Conservation (phyloP, 1,140 invertebrate species). For the Heliconius himera region DNA sequence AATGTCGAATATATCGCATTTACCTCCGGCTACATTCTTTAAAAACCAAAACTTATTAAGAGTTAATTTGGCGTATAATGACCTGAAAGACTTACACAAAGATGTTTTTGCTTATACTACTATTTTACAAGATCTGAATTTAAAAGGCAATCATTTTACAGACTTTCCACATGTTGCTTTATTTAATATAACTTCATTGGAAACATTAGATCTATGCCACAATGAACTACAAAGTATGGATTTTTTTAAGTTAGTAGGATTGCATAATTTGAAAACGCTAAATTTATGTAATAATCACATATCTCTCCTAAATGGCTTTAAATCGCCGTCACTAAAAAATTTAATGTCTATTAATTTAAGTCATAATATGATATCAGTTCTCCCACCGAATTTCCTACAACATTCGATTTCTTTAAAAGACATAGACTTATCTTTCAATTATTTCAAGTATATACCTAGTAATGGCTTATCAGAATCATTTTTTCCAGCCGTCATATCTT, state of each 20-base stretch:
- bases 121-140: slow-evolving; percentile 88
- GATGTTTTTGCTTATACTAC: slow-evolving; percentile 86
- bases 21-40: slow-evolving; percentile 87
- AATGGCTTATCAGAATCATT: slow-evolving; percentile 89
- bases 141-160: slow-evolving; percentile 87
- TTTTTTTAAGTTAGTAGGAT: slow-evolving; percentile 87
- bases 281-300: slow-evolving; percentile 90
- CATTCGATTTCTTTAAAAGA: slow-evolving; percentile 86
- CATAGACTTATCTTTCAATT: slow-evolving; percentile 91
- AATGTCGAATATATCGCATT: slow-evolving; percentile 84
- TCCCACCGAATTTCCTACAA: slow-evolving; percentile 91
- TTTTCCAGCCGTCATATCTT: slow-evolving; percentile 86
- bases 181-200: slow-evolving; percentile 87
- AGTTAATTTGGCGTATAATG: slow-evolving; percentile 88
- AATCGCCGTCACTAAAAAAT: slow-evolving; percentile 87
- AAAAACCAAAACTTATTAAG: slow-evolving; percentile 88
- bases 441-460: slow-evolving; percentile 91
- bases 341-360: slow-evolving; percentile 88
- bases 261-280: slow-evolving; percentile 88
- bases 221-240: slow-evolving; percentile 89
- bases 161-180: slow-evolving; percentile 90
- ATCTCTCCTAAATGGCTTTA: slow-evolving; percentile 89
- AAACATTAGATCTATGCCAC: slow-evolving; percentile 86
- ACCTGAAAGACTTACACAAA: slow-evolving; percentile 84
- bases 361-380: slow-evolving; percentile 87